phyloP scores from a whole-genome alignment of 2,888 invertebrate genomes.

The Lingula anatina region DNA sequence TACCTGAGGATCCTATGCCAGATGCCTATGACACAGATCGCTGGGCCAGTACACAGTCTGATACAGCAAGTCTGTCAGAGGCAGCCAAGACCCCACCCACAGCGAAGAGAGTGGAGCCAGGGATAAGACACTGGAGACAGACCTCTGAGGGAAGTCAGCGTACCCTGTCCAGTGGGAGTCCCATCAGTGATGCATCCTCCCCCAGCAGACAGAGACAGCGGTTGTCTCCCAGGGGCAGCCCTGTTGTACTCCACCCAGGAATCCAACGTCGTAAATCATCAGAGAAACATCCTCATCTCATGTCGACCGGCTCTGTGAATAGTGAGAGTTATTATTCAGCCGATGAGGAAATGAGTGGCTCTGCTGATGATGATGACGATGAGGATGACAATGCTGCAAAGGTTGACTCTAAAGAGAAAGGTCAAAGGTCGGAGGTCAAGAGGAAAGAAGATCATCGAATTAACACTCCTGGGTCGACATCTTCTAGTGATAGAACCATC shows the following conservation, averaged over 20 bases:
- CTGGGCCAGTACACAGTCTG: not conserved
- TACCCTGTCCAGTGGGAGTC: not conserved
- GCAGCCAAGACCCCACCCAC: not conserved
- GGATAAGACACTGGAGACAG: not conserved
- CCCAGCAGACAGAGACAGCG: not conserved
- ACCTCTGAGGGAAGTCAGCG: not conserved
- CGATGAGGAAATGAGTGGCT: constrained; percentile 66
- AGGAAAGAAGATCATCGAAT: not conserved
- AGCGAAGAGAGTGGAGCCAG: not conserved
- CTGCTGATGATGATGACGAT: not conserved
- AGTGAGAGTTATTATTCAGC: constrained; percentile 86
- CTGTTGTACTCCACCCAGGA: not conserved
- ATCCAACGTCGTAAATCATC: not conserved
- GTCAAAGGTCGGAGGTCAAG: not conserved
- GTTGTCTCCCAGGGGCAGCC: not conserved
- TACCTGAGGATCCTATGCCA: constrained; percentile 14
- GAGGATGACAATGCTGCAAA: constrained; percentile 1
- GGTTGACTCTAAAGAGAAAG: not conserved
- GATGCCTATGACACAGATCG: constrained; percentile 18
- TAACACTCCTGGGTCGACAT: not conserved
- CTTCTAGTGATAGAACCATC: too few relatives aligned
- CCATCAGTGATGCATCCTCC: not conserved
- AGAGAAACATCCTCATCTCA: not conserved
- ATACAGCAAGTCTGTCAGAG: not conserved
- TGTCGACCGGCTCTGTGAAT: constrained; percentile 29